Evolutionary conservation across 1,140 invertebrate species (phyloP).

Genomic region (Holotrichia oblita): DNA sequence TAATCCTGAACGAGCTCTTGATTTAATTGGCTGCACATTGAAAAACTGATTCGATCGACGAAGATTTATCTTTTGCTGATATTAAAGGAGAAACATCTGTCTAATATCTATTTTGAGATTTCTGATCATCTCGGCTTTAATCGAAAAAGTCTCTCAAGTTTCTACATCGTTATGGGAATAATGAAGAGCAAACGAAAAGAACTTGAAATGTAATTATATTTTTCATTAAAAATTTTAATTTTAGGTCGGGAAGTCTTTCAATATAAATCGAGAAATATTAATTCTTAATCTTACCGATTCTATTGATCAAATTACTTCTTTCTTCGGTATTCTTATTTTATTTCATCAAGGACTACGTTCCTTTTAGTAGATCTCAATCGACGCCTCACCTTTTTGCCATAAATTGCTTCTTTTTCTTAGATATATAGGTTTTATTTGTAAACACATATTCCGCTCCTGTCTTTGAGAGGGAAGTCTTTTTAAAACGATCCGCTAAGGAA

Average conservation of each 20-base stretch:
- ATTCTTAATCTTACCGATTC: background rate
- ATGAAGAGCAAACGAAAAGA: too few relatives aligned
- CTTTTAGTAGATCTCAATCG: background rate
- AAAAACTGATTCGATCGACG: background rate
- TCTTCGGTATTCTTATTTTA: background rate
- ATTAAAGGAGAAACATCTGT: background rate
- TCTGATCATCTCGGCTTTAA: too few relatives aligned
- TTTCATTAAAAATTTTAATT: too few relatives aligned
- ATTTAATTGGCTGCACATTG: background rate
- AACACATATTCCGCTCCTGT: background rate
- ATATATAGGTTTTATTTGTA: constrained; percentile 5
- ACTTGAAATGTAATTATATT: too few relatives aligned
- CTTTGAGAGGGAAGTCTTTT: background rate
- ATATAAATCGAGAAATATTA: background rate
- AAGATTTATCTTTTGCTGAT: background rate
- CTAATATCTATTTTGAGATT: too few relatives aligned
- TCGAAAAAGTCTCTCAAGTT: too few relatives aligned
- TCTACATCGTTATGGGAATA: too few relatives aligned
- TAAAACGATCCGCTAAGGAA: background rate
- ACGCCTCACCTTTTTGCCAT: background rate
- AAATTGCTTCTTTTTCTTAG: background rate
- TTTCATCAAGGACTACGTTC: background rate
- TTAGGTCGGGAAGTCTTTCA: too few relatives aligned
- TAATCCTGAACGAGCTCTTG: background rate
- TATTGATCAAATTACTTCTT: background rate